These are phyloP conservation scores for Carapus acus DNA, from an alignment of 2,797 vertebrate genomes.

Conservation along the genomic window DNA sequence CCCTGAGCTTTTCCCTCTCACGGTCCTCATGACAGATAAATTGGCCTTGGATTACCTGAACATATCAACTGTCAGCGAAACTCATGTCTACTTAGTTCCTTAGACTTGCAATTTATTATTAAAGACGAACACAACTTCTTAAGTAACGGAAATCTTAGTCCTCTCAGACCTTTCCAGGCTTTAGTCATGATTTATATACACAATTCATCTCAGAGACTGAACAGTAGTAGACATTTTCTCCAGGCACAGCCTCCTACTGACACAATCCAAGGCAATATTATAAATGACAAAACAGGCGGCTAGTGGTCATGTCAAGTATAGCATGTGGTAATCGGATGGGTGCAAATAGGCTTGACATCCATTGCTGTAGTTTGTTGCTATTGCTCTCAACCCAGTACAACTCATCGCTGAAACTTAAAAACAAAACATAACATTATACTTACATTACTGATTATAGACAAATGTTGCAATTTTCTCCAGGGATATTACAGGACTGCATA, in stretches of 20 bases:
- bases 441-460: too few species aligned
- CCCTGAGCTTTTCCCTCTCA: not conserved
- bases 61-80: slow-evolving; percentile 6
- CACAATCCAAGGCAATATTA: not conserved
- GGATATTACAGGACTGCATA: too few species aligned
- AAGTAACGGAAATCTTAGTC: slow-evolving; percentile 22
- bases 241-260: not conserved
- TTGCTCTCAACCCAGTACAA: too few species aligned
- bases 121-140: slow-evolving; percentile 8
- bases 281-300: slow-evolving; percentile 1
- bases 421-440: too few species aligned
- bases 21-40: not conserved
- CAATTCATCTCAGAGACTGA: slow-evolving; percentile 8
- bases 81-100: not conserved
- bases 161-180: slow-evolving; percentile 21
- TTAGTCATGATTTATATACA: slow-evolving; percentile 24
- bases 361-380: not conserved
- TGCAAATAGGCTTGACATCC: slow-evolving; percentile 8
- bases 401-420: too few species aligned
- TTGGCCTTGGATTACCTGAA: not conserved
- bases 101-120: slow-evolving; percentile 18
- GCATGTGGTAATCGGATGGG: slow-evolving; percentile 11
- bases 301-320: not conserved
- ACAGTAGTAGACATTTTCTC: slow-evolving; percentile 24
- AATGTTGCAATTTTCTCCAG: too few species aligned